Evolutionary conservation across 2,113 vertebrate species (phyloP), one percentile per base, ranked within the genome.

Genomic region (Poeciliopsis occidentalis): DNA sequence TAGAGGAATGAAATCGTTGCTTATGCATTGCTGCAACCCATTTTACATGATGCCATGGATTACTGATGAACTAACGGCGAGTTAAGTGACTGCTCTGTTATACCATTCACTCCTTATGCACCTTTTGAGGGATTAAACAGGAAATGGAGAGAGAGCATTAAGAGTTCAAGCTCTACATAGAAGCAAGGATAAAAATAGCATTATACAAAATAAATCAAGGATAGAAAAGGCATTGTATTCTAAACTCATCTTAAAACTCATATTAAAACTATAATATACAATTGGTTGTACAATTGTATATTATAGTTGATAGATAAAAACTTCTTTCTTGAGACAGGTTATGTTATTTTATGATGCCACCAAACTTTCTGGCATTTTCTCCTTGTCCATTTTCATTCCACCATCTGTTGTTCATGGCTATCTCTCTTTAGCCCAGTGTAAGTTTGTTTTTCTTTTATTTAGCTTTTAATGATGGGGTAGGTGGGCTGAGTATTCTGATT

Each of bases 171-270:
- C 22, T 70, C 60, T 51, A 60, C 10, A 75, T 68, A 78, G 37
- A 4, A 1, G 12, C 71, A 78, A 83, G 69, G 44, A 71, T 13
- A 11, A 41, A 71, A 84, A 68, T 27, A 73, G 71, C 75, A 81
- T 24, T 3, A 70, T 32, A 79, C 79, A 83, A n/a, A 84, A 84
- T 76, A 84, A 78, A 65, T 72, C n/a, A 62, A 73, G 76, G 44
- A 67, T 60, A 47, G 30, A 27, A 69, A 69, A 81, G 12, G 69
- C 26, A 27, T 51, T 79, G 83, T 75, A 75, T 82, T 39, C 2
- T 68, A 64, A 77, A 78, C 66, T 73, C 64, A 4, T 10, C 13
- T 4, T 29, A 29, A 1, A 29, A 29, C 29, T 29, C 29, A 29
- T 29, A 29, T 29, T 29, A 29, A 29, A 29, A 29, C 29, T 29